Base-by-base conservation (phyloP, 2,113 vertebrate genomes). In the Corythornis madagascariensis region DNA sequence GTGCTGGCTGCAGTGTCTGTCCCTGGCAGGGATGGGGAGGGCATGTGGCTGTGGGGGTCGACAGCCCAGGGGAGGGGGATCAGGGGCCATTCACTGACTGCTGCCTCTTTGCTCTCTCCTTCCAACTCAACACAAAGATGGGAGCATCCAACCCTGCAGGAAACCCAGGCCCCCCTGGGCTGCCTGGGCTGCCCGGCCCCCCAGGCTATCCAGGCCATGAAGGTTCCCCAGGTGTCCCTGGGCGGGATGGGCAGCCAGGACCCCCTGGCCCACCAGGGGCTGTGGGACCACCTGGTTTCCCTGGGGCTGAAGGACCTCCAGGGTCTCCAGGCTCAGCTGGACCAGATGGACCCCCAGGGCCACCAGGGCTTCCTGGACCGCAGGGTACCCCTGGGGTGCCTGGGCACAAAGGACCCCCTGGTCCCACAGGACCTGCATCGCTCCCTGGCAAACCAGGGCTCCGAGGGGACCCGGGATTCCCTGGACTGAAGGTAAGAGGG, bases 181-280 rank as follows among this genome's bases (percentile, higher is more conserved):
- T 53, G 11, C 91, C 94, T 0, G 96, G 95, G 5, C 53, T 43
- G 22, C 88, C 94, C 0, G 93, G 93, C n/a, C 71, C 86, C 48
- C 91, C 78, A 2, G 96, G 97, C 19, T 97, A 90, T 43, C 94
- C 91, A 6, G 95, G 94, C 20, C 90, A 83, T 0, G 89, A 97
- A 75, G 94, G 96, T 3, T 57, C 93, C 35, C 85, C 92, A 0
- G 96, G 95, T 18, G 26, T 60, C 12, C 94, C 96, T 8, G 96
- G 96, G 15, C 56, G 86, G 28, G 95, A 96, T 10, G 96, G 96
- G 73, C 78, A 83, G 33, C 95, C 87, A 4, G 96, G 95, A n/a
- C 87, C 96, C 15, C 92, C 94, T 0, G 92, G 96, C 6, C 79
- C 89, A 2, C 92, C 91, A 1, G 97, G 97, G 33, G 24, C 92